Base-by-base conservation (phyloP, 1,140 invertebrate genomes). In the Drosophila ironensis region DNA sequence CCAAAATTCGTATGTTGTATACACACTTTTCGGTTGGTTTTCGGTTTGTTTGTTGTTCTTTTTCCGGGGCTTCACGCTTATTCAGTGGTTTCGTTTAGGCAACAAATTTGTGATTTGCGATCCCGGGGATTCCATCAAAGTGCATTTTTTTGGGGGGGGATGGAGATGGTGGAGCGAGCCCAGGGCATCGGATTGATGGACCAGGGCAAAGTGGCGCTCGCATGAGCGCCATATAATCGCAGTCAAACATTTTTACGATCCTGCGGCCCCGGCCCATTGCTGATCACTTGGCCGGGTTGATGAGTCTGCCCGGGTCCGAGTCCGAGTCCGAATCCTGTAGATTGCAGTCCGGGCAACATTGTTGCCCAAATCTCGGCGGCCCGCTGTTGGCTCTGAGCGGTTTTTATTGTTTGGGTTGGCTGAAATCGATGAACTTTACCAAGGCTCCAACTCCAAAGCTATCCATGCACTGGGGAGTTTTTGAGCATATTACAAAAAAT, bases 191-290 rank as follows among this genome's bases (percentile, higher is more conserved):
- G 2, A 7, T 27, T 50, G 33, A 48, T 59, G 51, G 48, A 51
- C 45, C 47, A 41, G 82, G 69, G 54, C 78, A 71, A 63, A 84
- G 80, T 84, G 80, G 80, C 80, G 80, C 80, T 84, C 75, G 56
- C 73, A 56, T 71, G 80, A 84, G 80, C 80, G 80, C 80, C 80
- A 84, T 84, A 84, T 84, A 84, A 84, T 78, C 66, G 81, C 80
- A 84, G 80, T 78, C 70, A 80, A 86, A 84, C 80, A 84, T 75
- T 84, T 84, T 86, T 84, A 84, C 74, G 80, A 86, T 72, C 73
- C 46, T 16, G 40, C 63, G 12, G 28, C 35, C 16, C 30, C 44
- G 47, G 17, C 50, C 27, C 37, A 33, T 6, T 27, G 20, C 57
- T 35, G 63, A 68, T 61, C 53, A 69, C 35, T 75, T 46, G 61